Base-by-base conservation (phyloP, 2,797 vertebrate species). In the Gymnothorax reevesii region DNA sequence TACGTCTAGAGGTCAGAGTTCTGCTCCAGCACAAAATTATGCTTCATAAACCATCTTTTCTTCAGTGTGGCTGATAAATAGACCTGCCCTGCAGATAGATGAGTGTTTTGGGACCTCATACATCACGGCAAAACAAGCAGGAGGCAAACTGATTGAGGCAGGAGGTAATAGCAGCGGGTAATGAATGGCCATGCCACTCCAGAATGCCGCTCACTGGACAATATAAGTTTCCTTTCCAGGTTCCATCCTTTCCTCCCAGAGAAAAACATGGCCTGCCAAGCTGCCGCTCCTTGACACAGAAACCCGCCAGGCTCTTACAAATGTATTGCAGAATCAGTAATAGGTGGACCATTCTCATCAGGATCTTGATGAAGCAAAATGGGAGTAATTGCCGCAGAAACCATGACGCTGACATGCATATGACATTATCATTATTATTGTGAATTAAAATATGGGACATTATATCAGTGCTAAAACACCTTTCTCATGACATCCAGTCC, bases 51-150 rank as follows among this genome's bases (percentile, higher is more conserved):
- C 89, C 89, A 90, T 93, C 93, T 94, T 90, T 95, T 94, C 94
- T 94, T 94, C 91, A 93, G 91, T 71, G 33, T 84, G 79, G 13
- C 86, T 83, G 92, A 94, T 93, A 95, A 96, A 96, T 96, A 95
- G 95, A 95, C 92, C 94, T 96, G 95, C 95, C 94, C 90, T 83
- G 84, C 90, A 94, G 94, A 96, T 95, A 86, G 91, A 94, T 94
- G 95, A 95, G 94, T 83, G 90, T 83, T 93, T 90, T 90, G 91
- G 84, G 89, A 84, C 92, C 91, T 91, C 91, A 55, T 97, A 93
- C 91, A 96, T 96, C 95, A 95, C 93, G 66, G 88, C 87, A 90
- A 92, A 89, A 94, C 94, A 93, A 94, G 94, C 89, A 88, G 89
- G 94, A 91, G 92, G 91, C 85, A 82, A 79, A 88, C 87, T 91